Evolutionary conservation across 2,888 invertebrate genomes (phyloP), one percentile per base, ranked within the genome.

Genomic region (Macrophya alboannulata): DNA sequence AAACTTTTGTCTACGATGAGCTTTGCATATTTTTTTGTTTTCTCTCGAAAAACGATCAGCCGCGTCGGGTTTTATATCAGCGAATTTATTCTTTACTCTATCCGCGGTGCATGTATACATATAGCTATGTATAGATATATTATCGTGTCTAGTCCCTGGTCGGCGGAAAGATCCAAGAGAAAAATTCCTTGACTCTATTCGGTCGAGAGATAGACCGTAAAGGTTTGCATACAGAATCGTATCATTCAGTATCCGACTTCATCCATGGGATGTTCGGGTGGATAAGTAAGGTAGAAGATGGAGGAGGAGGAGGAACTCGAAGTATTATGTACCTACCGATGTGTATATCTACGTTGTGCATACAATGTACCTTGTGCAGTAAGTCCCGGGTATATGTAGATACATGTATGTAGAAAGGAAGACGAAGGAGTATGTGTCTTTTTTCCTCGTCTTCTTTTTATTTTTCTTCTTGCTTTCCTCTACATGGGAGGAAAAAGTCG

Each of bases 151-250:
- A 21, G 25, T 62, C 12, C n/a, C 25, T 6, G 9, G 17, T 40
- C 71, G 71, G 40, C 10, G 12, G 15, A 37, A 37, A 74, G 45
- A 74, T 74, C 74, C 21, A 45, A 74, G 45, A 25, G 43, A 74
- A 74, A 71, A 74, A 74, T 45, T 74, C 21, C 74, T 74, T n/a
- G 43, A 45, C 25, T 74, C 25, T 45, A 74, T 17, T 74, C 45
- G 31, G 45, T 74, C 77, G 51, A 48, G 68, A 68, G 68, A 68
- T 25, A 77, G 25, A 77, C 77, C 77, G 51, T 51, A 51, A 51
- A 77, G 51, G 51, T 77, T 77, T 77, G 77, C 77, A 77, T 77
- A 77, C 51, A 77, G 37, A 77, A 55, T 37, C 77, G 51, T 51
- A 77, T 77, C 77, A 77, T 77, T 48, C 51, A 51, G 51, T 77